phyloP scores from a whole-genome alignment of 1,140 invertebrate genomes.

The Calephelis nemesis region DNA sequence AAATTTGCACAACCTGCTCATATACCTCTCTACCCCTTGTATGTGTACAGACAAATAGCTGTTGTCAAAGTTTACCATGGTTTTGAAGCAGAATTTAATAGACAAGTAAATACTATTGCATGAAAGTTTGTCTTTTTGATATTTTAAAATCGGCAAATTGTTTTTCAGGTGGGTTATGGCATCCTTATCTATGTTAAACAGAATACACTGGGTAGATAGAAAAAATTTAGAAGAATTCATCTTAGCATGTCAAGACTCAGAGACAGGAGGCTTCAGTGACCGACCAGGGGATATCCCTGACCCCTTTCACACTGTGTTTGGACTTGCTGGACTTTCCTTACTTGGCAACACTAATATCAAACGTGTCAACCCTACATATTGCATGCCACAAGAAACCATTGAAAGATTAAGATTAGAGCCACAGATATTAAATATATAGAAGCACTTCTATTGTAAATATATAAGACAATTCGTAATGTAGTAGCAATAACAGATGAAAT shows the following conservation, averaged over 20 bases:
- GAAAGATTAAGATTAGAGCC: constrained; percentile 86
- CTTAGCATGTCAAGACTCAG: constrained; percentile 86
- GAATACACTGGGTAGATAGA: constrained; percentile 97
- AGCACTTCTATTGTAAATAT: too few relatives aligned
- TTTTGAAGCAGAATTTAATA: too few relatives aligned
- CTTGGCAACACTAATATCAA: constrained; percentile 87
- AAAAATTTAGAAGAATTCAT: constrained; percentile 89
- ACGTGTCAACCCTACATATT: constrained; percentile 95
- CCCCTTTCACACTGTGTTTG: constrained; percentile 99
- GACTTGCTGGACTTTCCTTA: constrained; percentile 94
- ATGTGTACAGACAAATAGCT: background rate
- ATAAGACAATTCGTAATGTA: too few relatives aligned
- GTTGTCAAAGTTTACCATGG: too few relatives aligned
- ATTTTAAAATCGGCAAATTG: background rate
- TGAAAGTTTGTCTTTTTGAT: background rate
- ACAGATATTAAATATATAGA: constrained; percentile 78
- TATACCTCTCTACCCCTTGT: too few relatives aligned
- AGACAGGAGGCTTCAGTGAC: constrained; percentile 96
- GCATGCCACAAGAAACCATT: constrained; percentile 95
- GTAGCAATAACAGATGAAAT: too few relatives aligned
- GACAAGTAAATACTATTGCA: too few relatives aligned
- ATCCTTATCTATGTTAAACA: constrained; percentile 92
- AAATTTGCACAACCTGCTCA: too few relatives aligned
- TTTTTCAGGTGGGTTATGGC: constrained; percentile 93
- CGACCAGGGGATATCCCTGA: constrained; percentile 98